Percentiles rank a stretch among this genome's conserved stretches.
These are phyloP conservation scores for Cheilosia impressa DNA, from an alignment of 2,888 invertebrate species.

Conservation along the genomic window DNA sequence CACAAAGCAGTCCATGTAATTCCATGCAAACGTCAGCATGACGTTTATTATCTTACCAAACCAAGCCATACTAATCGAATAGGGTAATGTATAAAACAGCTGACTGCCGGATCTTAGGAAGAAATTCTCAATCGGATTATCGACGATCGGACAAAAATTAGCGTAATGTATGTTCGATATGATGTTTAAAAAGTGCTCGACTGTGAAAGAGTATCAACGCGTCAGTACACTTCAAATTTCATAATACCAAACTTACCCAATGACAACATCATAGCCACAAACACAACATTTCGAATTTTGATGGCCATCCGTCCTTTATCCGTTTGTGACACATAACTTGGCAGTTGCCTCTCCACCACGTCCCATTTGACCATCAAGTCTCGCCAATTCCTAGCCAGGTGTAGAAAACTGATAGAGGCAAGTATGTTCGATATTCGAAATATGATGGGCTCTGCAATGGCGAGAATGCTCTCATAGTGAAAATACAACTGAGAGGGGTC, in stretches of 20 bases:
- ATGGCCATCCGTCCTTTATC: conserved; percentile 81
- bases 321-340: conserved; percentile 78
- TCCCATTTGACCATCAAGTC: conserved; percentile 84
- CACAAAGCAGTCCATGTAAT: conserved; percentile 89
- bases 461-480: neutral
- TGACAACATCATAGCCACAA: conserved; percentile 84
- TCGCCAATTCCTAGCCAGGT: conserved; percentile 85
- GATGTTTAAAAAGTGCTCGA: conserved; percentile 81
- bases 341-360: conserved; percentile 83
- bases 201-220: conserved; percentile 72
- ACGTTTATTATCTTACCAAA: conserved; percentile 84
- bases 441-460: conserved; percentile 79
- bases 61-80: conserved; percentile 78
- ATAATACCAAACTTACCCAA: conserved; percentile 80
- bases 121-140: conserved; percentile 80
- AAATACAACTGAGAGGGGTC: neutral
- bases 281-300: conserved; percentile 83
- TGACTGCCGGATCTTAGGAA: conserved; percentile 78
- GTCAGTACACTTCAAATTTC: neutral
- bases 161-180: conserved; percentile 79
- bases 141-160: conserved; percentile 79
- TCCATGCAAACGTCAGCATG: conserved; percentile 89
- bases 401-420: conserved; percentile 81
- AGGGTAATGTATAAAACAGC: conserved; percentile 79
- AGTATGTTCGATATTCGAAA: conserved; percentile 80